A percentile compares a stretch with the other conserved stretches of the same genome.
These are phyloP conservation scores for Siphamia tubifer DNA, from an alignment of 2,113 vertebrate genomes.

Conservation along the genomic window DNA sequence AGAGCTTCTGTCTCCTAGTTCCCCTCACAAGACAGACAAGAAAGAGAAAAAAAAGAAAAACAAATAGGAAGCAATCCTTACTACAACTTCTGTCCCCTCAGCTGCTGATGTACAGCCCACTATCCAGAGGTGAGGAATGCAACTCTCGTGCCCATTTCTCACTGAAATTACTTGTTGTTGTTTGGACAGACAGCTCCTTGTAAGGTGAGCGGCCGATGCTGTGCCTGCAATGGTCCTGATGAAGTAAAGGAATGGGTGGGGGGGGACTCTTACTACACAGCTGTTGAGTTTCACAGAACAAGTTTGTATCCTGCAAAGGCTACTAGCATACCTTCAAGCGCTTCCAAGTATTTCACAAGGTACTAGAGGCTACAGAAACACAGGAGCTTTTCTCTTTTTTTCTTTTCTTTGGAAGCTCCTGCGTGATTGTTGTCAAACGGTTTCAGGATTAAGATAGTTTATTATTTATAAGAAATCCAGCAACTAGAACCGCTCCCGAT, in stretches of 20 bases:
- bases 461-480: too few species aligned
- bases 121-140: conserved; percentile 50
- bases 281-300: conserved; percentile 48
- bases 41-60: conserved; percentile 5
- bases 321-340: neutral
- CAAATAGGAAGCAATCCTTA: conserved; percentile 51
- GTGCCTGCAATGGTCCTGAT: neutral
- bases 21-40: conserved; percentile 45
- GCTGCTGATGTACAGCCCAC: conserved; percentile 31
- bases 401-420: too few species aligned
- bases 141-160: conserved; percentile 18
- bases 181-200: conserved; percentile 29
- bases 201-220: conserved; percentile 35
- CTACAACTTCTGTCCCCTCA: conserved; percentile 39
- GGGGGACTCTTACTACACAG: conserved; percentile 25
- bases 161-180: conserved; percentile 29
- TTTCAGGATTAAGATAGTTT: too few species aligned
- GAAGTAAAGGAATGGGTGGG: conserved; percentile 20
- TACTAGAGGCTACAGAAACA: too few species aligned
- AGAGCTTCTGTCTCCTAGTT: conserved; percentile 69
- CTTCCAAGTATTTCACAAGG: neutral
- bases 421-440: too few species aligned
- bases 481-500: too few species aligned
- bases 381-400: too few species aligned
- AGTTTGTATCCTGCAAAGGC: conserved; percentile 28